These are phyloP conservation scores for Chionis minor DNA, from an alignment of 2,113 vertebrate species.

Conservation along the genomic window DNA sequence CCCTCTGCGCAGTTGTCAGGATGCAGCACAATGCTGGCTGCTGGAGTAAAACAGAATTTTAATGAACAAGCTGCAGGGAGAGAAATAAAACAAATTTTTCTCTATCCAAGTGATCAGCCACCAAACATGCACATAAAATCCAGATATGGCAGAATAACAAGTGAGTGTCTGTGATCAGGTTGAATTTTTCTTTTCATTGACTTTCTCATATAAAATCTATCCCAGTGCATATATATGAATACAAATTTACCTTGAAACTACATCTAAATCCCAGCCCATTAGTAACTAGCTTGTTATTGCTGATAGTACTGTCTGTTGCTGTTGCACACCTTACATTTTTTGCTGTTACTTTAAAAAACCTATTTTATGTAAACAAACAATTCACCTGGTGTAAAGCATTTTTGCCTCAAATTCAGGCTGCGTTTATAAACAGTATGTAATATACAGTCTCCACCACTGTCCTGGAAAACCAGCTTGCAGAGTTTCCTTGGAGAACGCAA, in stretches of 20 bases:
- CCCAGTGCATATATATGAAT: background rate
- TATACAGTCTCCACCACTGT: background rate
- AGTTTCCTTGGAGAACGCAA: accelerated
- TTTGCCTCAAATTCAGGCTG: background rate
- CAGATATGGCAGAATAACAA: background rate
- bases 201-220: background rate
- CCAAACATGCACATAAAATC: slow-evolving; percentile 32
- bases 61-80: slow-evolving; percentile 50
- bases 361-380: background rate
- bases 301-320: background rate
- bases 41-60: slow-evolving; percentile 52
- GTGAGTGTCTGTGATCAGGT: background rate
- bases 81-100: slow-evolving; percentile 48
- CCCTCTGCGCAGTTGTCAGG: background rate
- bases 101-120: slow-evolving; percentile 11
- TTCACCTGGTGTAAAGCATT: background rate
- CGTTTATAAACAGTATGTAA: background rate
- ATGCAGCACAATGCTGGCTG: slow-evolving; percentile 26
- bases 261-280: background rate
- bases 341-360: background rate
- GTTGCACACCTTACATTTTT: background rate
- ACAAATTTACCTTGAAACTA: background rate
- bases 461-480: background rate
- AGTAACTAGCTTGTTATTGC: background rate
- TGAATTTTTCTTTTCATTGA: slow-evolving; percentile 5